These are phyloP conservation scores for Sphenopsis melanotis DNA, from an alignment of 2,797 vertebrate genomes.

Conservation along the genomic window DNA sequence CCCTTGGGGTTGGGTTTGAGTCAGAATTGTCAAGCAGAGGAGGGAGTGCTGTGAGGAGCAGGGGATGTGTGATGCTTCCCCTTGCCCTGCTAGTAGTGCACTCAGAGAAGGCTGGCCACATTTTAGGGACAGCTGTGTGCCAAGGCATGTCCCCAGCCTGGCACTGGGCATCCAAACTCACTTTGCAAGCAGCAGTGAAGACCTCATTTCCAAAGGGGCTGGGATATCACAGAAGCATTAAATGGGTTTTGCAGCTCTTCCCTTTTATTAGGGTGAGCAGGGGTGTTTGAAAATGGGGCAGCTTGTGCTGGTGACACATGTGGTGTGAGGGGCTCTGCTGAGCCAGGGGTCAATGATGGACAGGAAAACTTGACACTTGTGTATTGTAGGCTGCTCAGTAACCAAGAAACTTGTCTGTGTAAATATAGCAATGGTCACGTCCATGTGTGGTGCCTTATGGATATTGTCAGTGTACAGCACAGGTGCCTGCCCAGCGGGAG, in stretches of 20 bases:
- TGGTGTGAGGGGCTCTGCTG: background rate
- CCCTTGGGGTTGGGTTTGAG: background rate
- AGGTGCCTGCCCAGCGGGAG: background rate
- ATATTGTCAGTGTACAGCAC: background rate
- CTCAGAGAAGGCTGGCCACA: background rate
- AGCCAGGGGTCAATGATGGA: background rate
- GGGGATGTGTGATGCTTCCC: background rate
- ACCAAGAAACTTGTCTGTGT: background rate
- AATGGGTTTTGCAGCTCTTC: background rate
- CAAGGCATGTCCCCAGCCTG: background rate
- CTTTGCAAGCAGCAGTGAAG: background rate
- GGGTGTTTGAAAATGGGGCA: background rate
- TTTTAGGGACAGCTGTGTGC: background rate
- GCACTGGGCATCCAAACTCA: background rate
- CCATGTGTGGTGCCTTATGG: background rate
- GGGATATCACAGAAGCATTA: background rate
- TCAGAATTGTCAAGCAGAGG: background rate
- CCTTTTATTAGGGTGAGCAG: background rate
- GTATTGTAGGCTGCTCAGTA: background rate
- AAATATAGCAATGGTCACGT: background rate
- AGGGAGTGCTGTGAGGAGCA: background rate
- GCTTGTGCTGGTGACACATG: accelerated
- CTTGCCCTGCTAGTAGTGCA: background rate
- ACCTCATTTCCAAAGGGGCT: background rate
- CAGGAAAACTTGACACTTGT: background rate